These are phyloP conservation scores for Plotosus lineatus DNA, from an alignment of 2,113 vertebrate species.

Conservation along the genomic window DNA sequence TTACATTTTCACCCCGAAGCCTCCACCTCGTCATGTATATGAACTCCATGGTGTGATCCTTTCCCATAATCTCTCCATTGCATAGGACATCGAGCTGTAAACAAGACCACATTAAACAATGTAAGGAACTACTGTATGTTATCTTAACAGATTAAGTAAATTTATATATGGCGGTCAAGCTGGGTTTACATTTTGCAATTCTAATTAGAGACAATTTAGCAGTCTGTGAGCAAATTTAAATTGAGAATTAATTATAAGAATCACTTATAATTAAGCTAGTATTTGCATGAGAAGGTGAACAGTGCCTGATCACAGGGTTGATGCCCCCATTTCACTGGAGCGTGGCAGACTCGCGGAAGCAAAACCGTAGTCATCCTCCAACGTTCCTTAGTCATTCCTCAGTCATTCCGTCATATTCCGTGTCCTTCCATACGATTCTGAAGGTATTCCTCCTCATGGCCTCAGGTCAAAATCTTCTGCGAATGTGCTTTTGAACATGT, in stretches of 20 bases:
- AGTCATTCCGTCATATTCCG: too few species aligned
- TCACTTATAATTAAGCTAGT: neutral
- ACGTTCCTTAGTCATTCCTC: too few species aligned
- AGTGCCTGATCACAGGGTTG: neutral
- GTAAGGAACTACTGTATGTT: neutral
- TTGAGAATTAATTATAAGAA: neutral
- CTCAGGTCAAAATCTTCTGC: too few species aligned
- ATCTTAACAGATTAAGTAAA: neutral
- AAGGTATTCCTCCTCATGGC: too few species aligned
- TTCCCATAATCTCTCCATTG: constrained; percentile 98
- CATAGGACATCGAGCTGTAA: constrained; percentile 96
- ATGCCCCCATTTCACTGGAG: too few species aligned
- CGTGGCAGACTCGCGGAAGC: too few species aligned
- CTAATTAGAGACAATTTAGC: neutral
- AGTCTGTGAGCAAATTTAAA: neutral
- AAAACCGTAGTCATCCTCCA: too few species aligned
- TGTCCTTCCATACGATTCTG: too few species aligned
- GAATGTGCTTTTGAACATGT: too few species aligned
- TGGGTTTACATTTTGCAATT: neutral
- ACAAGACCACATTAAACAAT: constrained; percentile 11
- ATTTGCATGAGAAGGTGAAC: neutral
- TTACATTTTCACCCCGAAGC: constrained; percentile 95
- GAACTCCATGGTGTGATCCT: constrained; percentile 99
- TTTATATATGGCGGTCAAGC: neutral
- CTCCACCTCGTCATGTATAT: constrained; percentile 99